Conservation (phyloP, 2,888 invertebrate species). For the Eupithecia tripunctaria region DNA sequence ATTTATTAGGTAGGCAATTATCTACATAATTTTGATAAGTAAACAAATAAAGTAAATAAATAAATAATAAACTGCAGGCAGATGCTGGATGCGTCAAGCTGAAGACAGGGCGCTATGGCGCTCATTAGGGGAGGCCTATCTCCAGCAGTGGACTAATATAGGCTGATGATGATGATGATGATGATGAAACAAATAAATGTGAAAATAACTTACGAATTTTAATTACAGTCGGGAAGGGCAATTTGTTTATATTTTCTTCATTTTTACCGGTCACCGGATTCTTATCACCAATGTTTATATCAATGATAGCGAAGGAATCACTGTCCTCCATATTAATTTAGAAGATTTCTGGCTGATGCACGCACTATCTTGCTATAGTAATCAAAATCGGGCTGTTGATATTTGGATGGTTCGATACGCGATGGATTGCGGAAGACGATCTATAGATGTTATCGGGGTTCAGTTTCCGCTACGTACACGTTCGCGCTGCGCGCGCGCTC, state of each 20-base stretch:
- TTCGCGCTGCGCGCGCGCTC: slow-evolving; percentile 60
- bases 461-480: slow-evolving; percentile 55
- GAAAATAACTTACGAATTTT: slow-evolving; percentile 71
- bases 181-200: neutral
- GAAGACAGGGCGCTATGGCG: too few species aligned
- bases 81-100: too few species aligned
- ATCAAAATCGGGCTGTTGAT: slow-evolving; percentile 9
- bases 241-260: slow-evolving; percentile 56
- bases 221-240: slow-evolving; percentile 65
- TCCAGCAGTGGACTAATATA: too few species aligned
- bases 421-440: slow-evolving; percentile 36
- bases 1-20: neutral
- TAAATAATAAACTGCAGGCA: too few species aligned
- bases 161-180: too few species aligned
- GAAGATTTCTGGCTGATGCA: slow-evolving; percentile 8
- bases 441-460: slow-evolving; percentile 23
- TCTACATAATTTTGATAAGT: too few species aligned
- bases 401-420: slow-evolving; percentile 24
- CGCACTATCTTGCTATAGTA: neutral
- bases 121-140: too few species aligned
- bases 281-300: slow-evolving; percentile 69
- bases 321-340: slow-evolving; percentile 63
- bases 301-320: slow-evolving; percentile 71
- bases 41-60: too few species aligned
- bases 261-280: slow-evolving; percentile 52